Evolutionary conservation across 2,797 vertebrate genomes (phyloP), one percentile per base, ranked within the genome.

Genomic region (Lepilemur ruficaudatus): DNA sequence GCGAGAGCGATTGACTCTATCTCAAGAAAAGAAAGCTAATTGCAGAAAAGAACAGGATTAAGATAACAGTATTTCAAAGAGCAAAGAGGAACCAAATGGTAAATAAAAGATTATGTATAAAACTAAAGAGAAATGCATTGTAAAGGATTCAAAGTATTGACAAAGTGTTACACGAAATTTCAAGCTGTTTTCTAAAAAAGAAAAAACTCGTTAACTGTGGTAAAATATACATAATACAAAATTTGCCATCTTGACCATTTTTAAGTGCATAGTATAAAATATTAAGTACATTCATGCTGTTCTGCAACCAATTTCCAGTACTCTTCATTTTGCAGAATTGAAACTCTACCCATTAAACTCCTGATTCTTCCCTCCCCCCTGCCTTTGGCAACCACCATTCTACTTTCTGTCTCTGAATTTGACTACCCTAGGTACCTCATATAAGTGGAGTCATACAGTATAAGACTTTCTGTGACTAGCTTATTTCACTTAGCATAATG

Each of bases 131-230:
- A 94, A 89, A 28, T 76, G 92, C 38, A 70, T 57, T 65, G 32
- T 82, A 76, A 85, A 84, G 6, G 12, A 92, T 30, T 76, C 23
- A 86, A 86, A 94, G 32, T 72, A 70, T 13, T 61, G n/a, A 81
- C 41, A 82, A 91, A 94, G 65, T 28, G 28, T 93, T 82, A 82
- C 14, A 41, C 63, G 28, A 89, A 97, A 89, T 69, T 86, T 92
- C 84, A 92, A 75, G 46, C 52, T 63, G n/a, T 80, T 23, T 41
- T 63, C 38, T 72, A 72, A 35, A 69, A 55, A 78, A 73, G 50
- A 72, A 57, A 13, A 38, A 28, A n/a, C 43, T 70, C 43, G 13
- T 43, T 43, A 75, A 52, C 48, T 85, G 23, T 85, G 30, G 23
- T 41, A 85, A 94, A 79, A 90, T 17, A 82, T 28, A 86, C 14